Evolutionary conservation across 2,113 vertebrate species (phyloP).

Genomic region (Aegotheles bennettii): DNA sequence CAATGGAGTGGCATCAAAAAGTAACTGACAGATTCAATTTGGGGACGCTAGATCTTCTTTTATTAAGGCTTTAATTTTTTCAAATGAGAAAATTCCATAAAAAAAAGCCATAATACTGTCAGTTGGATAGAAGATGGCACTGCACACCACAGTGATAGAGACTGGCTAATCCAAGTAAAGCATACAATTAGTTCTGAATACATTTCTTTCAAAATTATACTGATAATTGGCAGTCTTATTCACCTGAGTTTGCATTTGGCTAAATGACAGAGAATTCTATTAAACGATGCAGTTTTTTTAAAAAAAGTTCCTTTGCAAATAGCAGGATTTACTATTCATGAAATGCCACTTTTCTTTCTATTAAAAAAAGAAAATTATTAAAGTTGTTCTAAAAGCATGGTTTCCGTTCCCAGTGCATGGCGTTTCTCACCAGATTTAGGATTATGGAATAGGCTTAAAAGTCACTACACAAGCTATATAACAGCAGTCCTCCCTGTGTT

Average conservation of each 20-base stretch:
- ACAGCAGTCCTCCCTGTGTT: not conserved
- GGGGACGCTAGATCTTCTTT: not conserved
- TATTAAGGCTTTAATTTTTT: not conserved
- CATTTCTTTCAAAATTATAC: slow-evolving; percentile 41
- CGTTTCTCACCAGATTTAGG: not conserved
- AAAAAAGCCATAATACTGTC: not conserved
- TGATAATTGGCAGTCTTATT: slow-evolving; percentile 50
- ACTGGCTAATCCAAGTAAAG: slow-evolving; percentile 25
- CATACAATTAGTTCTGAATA: slow-evolving; percentile 41
- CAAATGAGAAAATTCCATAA: not conserved
- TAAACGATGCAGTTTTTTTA: slow-evolving; percentile 16
- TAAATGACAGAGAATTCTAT: slow-evolving; percentile 50
- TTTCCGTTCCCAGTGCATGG: not conserved
- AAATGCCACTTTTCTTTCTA: slow-evolving; percentile 41
- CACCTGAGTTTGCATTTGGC: slow-evolving; percentile 62
- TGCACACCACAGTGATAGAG: not conserved
- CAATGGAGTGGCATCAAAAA: not conserved
- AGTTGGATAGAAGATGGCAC: not conserved
- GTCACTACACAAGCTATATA: not conserved
- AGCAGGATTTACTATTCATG: slow-evolving; percentile 55
- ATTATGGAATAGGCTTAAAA: not conserved
- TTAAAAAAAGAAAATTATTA: slow-evolving; percentile 8
- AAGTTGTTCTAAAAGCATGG: not conserved
- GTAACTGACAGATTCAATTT: not conserved
- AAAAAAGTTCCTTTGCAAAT: slow-evolving; percentile 4